Evolutionary conservation across 2,888 invertebrate species (phyloP).

Genomic region (Saturnia japonica): DNA sequence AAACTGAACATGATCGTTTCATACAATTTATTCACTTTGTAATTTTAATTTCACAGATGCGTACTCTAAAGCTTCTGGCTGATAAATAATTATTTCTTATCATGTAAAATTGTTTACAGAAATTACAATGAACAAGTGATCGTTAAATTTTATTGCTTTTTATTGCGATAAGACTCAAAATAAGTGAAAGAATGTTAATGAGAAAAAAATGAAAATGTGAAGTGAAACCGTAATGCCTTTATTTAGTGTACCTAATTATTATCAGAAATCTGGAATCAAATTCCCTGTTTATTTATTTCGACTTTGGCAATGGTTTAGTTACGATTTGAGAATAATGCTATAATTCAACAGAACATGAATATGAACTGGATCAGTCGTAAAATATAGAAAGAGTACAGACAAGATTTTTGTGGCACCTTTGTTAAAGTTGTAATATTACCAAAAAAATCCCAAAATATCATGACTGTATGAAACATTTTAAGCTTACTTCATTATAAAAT

Average conservation of each 20-base stretch:
- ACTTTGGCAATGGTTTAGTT: too few species aligned
- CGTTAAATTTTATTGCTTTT: conserved; percentile 50
- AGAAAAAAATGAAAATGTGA: neutral
- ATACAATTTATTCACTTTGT: conserved; percentile 26
- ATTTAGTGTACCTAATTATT: neutral
- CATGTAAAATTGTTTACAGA: conserved; percentile 43
- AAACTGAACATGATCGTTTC: conserved; percentile 30
- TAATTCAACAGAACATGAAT: too few species aligned
- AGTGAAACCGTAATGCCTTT: neutral
- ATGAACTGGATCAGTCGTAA: too few species aligned
- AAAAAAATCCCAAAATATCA: too few species aligned
- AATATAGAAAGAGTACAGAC: too few species aligned
- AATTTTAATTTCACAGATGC: conserved; percentile 58
- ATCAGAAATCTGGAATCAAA: neutral
- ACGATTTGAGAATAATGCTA: too few species aligned
- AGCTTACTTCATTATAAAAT: too few species aligned
- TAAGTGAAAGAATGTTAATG: neutral
- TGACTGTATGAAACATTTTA: too few species aligned
- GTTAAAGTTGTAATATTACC: too few species aligned
- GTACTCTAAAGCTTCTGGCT: conserved; percentile 40
- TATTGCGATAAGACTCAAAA: conserved; percentile 20
- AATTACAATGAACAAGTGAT: conserved; percentile 64
- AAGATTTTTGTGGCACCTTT: too few species aligned
- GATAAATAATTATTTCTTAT: conserved; percentile 21
- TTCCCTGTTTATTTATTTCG: too few species aligned